phyloP scores from a whole-genome alignment of 2,797 vertebrate species.

The Pipistrellus pipistrellus region DNA sequence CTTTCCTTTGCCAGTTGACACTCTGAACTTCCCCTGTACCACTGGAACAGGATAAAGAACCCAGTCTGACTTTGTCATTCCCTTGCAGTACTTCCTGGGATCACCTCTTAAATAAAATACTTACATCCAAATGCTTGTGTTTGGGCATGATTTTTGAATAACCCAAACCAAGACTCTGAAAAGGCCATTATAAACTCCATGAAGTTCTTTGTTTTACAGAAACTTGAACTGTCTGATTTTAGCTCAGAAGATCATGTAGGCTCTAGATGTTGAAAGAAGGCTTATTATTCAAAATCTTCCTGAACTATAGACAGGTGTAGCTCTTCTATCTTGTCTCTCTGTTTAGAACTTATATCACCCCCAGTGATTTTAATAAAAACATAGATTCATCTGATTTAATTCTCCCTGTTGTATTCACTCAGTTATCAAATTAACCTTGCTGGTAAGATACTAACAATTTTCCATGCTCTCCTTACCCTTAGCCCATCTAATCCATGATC shows the following conservation, averaged over 20 bases:
- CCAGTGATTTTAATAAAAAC: neutral
- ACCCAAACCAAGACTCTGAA: slow-evolving; percentile 17
- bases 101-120: slow-evolving; percentile 31
- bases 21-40: neutral
- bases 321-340: neutral
- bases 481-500: neutral
- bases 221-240: neutral
- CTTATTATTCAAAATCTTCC: slow-evolving; percentile 27
- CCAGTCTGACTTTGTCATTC: neutral
- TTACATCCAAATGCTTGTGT: neutral
- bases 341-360: neutral
- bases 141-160: neutral
- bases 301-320: neutral
- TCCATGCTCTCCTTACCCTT: neutral
- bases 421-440: neutral
- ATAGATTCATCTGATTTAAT: neutral
- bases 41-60: neutral
- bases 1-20: slow-evolving; percentile 14
- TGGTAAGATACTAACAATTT: slow-evolving; percentile 1
- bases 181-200: neutral
- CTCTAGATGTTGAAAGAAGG: neutral
- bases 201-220: neutral
- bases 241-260: neutral
- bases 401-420: neutral
- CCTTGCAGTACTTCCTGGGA: slow-evolving; percentile 43